Evolutionary conservation across 1,140 invertebrate genomes (phyloP), one percentile per base, ranked within the genome.

Genomic region (Drosophila obscura): DNA sequence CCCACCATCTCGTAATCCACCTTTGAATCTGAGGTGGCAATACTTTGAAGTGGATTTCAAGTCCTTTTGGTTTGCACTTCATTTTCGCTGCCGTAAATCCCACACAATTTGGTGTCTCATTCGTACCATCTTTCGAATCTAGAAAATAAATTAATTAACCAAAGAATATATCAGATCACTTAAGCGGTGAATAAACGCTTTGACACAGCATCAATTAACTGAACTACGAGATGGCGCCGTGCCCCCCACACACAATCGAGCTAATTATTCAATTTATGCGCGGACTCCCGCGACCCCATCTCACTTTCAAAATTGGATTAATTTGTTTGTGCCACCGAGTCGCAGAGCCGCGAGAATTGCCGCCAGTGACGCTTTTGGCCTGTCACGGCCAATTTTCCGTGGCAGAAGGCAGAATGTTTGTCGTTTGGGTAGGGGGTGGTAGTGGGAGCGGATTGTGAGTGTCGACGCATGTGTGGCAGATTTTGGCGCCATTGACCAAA

Each of bases 221-320:
- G 71, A 65, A 75, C 58, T 75, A 71, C 73, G 43, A 69, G 66
- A 6, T 6, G 26, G 0, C 26, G 5, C 26, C 26, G 1, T 6
- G 5, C 5, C 26, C 5, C 26, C 26, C 26, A 7, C 26, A 11
- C 2, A 35, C 50, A 67, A 53, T 81, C 52, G 45, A 68, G 66
- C 82, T 87, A 87, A 87, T 87, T 87, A 82, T 83, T 88, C 88
- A 79, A 87, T 88, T 87, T 88, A 82, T 87, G 76, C 83, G 35
- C 35, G 35, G 11, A 39, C 35, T 13, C 9, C 22, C 2, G 22
- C 19, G 19, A 19, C 51, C 8, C 35, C 9, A 49, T 49, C 64
- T 57, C 49, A 58, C 64, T 79, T 15, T 49, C 39, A 48, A 88
- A 88, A 87, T 88, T 81, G 83, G 83, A 87, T 87, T 87, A 87